Conservation (phyloP, 2,797 vertebrate species). For the Rhinophrynus dorsalis region DNA sequence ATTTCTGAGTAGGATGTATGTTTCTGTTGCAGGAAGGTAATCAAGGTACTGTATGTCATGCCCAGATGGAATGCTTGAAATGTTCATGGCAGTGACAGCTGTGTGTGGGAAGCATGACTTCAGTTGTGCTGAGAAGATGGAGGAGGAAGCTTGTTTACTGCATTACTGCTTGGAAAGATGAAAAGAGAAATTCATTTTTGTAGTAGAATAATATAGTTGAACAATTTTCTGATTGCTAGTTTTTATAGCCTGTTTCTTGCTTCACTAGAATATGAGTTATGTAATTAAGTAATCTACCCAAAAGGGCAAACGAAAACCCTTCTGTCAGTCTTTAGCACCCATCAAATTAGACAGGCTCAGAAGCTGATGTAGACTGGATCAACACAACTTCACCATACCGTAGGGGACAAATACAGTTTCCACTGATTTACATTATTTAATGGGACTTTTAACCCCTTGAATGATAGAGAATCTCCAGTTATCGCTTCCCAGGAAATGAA, state of each 20-base stretch:
- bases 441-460: no score
- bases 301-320: no score
- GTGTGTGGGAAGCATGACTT: conserved; percentile 73
- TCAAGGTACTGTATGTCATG: conserved; percentile 69
- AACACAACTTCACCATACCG: no score
- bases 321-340: no score
- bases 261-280: background rate
- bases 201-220: conserved; percentile 6
- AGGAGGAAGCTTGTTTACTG: conserved; percentile 65
- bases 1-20: conserved; percentile 65
- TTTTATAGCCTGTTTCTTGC: background rate
- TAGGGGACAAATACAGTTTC: no score
- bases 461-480: no score
- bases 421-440: no score
- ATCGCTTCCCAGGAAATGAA: no score
- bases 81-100: conserved; percentile 73
- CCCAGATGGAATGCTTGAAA: conserved; percentile 75
- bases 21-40: conserved; percentile 68
- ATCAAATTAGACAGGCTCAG: no score
- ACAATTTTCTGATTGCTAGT: background rate
- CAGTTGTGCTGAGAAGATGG: conserved; percentile 64
- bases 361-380: no score
- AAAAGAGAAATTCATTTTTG: conserved; percentile 58
- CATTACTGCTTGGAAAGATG: conserved; percentile 59
- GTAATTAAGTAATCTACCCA: no score